A percentile compares a stretch with the other conserved stretches of the same genome.
Evolutionary conservation across 2,888 invertebrate genomes (phyloP).

Genomic region (Cephus pulcher): DNA sequence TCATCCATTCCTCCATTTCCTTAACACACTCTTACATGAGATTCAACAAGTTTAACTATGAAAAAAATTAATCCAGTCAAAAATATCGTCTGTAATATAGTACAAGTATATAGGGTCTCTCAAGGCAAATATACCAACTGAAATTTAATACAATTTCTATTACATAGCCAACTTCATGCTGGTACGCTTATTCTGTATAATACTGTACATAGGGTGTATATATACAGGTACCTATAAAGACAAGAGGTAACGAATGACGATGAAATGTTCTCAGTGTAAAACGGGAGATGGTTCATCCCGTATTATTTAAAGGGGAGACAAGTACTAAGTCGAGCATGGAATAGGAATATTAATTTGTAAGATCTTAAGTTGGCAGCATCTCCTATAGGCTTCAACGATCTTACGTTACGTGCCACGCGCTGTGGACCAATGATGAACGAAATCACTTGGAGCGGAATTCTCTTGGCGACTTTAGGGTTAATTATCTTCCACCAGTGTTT

Average conservation of each 20-base stretch:
- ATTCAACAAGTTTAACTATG: not conserved
- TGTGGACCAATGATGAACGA: not conserved
- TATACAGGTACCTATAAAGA: not conserved
- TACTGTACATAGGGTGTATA: not conserved
- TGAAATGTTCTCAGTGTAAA: not conserved
- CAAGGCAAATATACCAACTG: not conserved
- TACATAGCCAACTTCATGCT: no score
- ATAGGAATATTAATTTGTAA: not conserved
- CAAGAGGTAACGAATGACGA: not conserved
- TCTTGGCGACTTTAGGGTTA: not conserved
- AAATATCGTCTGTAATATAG: not conserved
- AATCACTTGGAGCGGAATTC: not conserved
- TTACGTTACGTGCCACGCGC: not conserved
- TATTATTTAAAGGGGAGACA: not conserved
- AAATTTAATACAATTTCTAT: not conserved
- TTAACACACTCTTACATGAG: not conserved
- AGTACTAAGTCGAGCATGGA: not conserved
- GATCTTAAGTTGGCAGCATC: not conserved
- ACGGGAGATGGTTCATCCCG: not conserved
- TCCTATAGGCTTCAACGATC: not conserved
- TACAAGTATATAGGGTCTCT: not conserved
- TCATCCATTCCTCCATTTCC: not conserved
- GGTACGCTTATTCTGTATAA: not conserved
- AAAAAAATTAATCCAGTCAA: not conserved
- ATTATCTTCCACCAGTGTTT: constrained; percentile 10